These are phyloP conservation scores for Callospermophilus lateralis DNA, from an alignment of 2,113 vertebrate genomes.

Conservation along the genomic window DNA sequence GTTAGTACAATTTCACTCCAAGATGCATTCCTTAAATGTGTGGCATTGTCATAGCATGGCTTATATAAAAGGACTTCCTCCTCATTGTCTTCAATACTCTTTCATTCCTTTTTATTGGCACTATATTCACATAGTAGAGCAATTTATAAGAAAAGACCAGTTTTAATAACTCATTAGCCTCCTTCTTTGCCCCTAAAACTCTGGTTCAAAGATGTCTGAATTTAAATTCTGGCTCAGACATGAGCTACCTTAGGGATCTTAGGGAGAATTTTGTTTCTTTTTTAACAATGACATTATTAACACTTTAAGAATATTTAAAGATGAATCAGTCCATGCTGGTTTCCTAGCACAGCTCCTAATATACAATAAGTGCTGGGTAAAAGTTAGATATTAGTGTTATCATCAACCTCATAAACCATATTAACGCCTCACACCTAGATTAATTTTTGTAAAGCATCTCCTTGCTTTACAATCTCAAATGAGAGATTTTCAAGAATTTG, in stretches of 20 bases:
- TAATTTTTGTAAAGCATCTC: neutral
- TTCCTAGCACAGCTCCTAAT: neutral
- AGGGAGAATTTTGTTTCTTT: neutral
- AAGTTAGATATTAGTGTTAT: neutral
- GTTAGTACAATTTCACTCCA: neutral
- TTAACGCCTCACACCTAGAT: neutral
- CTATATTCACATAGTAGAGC: neutral
- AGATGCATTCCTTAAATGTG: neutral
- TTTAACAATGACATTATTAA: neutral
- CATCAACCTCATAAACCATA: neutral
- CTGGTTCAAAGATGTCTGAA: neutral
- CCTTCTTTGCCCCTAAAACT: neutral
- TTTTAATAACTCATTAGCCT: neutral
- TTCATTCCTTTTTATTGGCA: neutral
- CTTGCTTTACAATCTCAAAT: neutral
- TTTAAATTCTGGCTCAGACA: slow-evolving; percentile 9
- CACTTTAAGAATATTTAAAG: slow-evolving; percentile 14
- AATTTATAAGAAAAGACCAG: neutral
- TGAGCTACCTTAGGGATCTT: neutral
- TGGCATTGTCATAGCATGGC: neutral
- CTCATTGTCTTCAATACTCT: neutral
- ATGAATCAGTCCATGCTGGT: neutral
- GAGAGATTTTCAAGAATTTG: neutral
- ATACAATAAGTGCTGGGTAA: neutral
- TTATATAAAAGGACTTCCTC: neutral